Conservation (phyloP, 2,888 invertebrate species). For the Caenorhabditis panamensis region DNA sequence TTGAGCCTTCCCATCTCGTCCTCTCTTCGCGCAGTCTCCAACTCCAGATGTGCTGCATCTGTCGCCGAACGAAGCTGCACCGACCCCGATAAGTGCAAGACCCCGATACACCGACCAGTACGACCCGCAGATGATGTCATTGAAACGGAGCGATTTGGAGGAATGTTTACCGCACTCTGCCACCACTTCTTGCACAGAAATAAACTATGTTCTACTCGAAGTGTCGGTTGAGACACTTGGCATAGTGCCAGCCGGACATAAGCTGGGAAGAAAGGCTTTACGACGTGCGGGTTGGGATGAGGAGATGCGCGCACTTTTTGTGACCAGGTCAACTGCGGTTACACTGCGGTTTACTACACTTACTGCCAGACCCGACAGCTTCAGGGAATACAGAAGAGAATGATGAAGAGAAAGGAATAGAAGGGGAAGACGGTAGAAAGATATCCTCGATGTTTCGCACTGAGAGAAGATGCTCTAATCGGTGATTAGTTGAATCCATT, state of each 20-base stretch:
- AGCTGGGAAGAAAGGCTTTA: conserved; percentile 44
- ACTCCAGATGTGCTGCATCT: not conserved
- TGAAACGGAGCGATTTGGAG: not conserved
- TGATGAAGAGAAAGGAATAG: not conserved
- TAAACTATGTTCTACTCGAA: conserved; percentile 13
- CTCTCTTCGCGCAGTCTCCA: not conserved
- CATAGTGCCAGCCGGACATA: conserved; percentile 40
- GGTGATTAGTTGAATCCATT: too few relatives aligned
- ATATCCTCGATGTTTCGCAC: too few relatives aligned
- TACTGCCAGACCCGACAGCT: not conserved
- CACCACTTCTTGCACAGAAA: conserved; percentile 2
- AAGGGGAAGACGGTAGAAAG: too few relatives aligned
- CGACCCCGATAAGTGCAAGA: not conserved
- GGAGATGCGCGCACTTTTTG: conserved; percentile 50
- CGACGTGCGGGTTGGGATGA: conserved; percentile 6
- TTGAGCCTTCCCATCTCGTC: not conserved
- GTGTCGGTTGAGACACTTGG: conserved; percentile 14
- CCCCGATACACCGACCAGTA: not conserved
- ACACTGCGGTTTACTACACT: conserved; percentile 33
- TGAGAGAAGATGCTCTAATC: too few relatives aligned
- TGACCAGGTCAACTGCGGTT: conserved; percentile 52
- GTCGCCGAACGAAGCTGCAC: not conserved
- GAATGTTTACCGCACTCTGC: conserved; percentile 39
- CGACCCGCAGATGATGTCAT: conserved; percentile 16
- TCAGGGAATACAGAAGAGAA: not conserved